Percentiles rank a stretch among this genome's conserved stretches.
phyloP scores from a whole-genome alignment of 2,888 invertebrate genomes.

The Meteorus cinctellus region DNA sequence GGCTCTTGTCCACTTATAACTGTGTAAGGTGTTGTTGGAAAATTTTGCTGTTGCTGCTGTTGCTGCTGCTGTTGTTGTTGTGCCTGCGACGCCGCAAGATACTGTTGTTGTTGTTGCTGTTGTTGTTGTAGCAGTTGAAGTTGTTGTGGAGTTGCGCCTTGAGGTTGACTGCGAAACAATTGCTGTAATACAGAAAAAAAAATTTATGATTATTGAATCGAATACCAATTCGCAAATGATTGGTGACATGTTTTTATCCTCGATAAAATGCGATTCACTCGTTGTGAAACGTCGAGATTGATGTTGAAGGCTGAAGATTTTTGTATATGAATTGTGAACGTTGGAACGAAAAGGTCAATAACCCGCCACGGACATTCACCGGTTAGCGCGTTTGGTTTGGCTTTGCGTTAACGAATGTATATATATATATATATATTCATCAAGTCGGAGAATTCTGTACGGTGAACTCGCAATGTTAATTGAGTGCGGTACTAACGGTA shows the following conservation, averaged over 20 bases:
- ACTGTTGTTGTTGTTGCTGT: slow-evolving; percentile 80
- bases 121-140: slow-evolving; percentile 79
- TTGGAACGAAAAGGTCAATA: slow-evolving; percentile 60
- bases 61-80: slow-evolving; percentile 85
- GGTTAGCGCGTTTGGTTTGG: slow-evolving; percentile 53
- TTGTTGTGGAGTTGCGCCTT: slow-evolving; percentile 77
- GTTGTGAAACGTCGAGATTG: background rate
- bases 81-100: slow-evolving; percentile 80
- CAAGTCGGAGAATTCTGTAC: slow-evolving; percentile 46
- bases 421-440: background rate
- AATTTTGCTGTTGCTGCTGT: slow-evolving; percentile 87
- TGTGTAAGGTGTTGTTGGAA: slow-evolving; percentile 89
- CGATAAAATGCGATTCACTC: background rate
- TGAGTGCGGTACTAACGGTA: slow-evolving; percentile 60
- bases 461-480: slow-evolving; percentile 59
- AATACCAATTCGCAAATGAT: background rate
- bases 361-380: slow-evolving; percentile 72
- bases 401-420: slow-evolving; percentile 54
- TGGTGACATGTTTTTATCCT: background rate
- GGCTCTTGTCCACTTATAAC: slow-evolving; percentile 89
- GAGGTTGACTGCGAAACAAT: slow-evolving; percentile 91
- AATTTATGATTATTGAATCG: background rate
- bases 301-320: slow-evolving; percentile 19
- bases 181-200: slow-evolving; percentile 78
- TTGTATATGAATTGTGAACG: slow-evolving; percentile 24